Conservation (phyloP, 2,888 invertebrate genomes). For the Anticlea derivata region DNA sequence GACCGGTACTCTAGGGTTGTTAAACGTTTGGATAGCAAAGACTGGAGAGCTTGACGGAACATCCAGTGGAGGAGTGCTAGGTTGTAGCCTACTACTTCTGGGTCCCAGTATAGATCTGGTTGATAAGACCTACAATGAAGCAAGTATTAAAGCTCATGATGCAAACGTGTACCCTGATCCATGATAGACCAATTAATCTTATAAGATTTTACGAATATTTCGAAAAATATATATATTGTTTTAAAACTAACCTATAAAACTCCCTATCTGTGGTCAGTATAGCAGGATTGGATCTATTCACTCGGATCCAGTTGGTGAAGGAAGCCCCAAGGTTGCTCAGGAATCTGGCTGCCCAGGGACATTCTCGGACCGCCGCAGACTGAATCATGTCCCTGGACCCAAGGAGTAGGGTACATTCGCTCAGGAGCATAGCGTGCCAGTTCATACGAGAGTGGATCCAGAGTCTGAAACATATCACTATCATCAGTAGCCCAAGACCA, state of each 20-base stretch:
- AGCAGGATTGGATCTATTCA: constrained; percentile 46
- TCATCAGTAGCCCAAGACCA: no score
- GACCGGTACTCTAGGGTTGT: constrained; percentile 42
- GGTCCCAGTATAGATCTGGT: constrained; percentile 68
- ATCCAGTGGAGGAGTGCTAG: constrained; percentile 66
- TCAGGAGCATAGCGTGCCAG: constrained; percentile 62
- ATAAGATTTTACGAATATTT: neutral
- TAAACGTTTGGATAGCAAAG: constrained; percentile 52
- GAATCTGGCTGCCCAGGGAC: constrained; percentile 65
- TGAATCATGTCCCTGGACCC: constrained; percentile 61
- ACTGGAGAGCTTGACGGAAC: constrained; percentile 69
- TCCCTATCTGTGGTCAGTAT: constrained; percentile 50
- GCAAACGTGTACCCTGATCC: no score
- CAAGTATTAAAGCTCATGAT: no score
- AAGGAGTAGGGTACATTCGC: constrained; percentile 60
- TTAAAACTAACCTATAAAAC: constrained; percentile 55
- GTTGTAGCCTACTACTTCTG: constrained; percentile 56
- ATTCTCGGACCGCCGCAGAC: constrained; percentile 59
- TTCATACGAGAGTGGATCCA: constrained; percentile 68
- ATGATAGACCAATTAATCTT: no score
- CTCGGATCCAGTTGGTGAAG: constrained; percentile 60
- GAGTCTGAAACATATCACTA: constrained; percentile 45
- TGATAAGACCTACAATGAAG: constrained; percentile 57
- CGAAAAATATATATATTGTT: no score
- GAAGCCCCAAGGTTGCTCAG: constrained; percentile 54